phyloP scores from a whole-genome alignment of 2,797 vertebrate genomes.

The Thunnus albacares region DNA sequence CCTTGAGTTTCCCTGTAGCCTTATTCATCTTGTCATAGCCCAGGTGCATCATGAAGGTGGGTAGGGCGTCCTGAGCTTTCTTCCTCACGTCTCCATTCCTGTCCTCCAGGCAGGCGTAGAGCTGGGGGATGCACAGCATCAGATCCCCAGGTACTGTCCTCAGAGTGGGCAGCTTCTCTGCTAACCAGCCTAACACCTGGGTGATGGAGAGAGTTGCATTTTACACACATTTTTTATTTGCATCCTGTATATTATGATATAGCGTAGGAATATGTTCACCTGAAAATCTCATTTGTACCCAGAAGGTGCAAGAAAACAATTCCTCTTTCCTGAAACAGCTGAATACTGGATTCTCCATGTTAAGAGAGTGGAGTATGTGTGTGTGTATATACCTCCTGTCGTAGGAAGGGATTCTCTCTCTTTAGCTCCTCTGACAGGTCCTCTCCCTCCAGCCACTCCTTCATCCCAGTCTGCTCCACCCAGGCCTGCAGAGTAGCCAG shows the following conservation, averaged over 20 bases:
- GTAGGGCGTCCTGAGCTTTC: slow-evolving; percentile 96
- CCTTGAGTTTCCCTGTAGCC: slow-evolving; percentile 95
- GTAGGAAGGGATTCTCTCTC: slow-evolving; percentile 95
- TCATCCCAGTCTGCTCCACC: slow-evolving; percentile 99
- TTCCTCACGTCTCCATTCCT: slow-evolving; percentile 97
- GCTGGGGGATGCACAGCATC: slow-evolving; percentile 90
- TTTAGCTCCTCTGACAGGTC: slow-evolving; percentile 96
- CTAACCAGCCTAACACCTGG: slow-evolving; percentile 94
- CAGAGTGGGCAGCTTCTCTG: slow-evolving; percentile 93
- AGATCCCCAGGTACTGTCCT: slow-evolving; percentile 92
- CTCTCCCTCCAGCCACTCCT: slow-evolving; percentile 98
- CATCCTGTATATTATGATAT: background rate
- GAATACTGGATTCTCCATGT: background rate
- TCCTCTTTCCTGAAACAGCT: background rate
- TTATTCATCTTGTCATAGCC: slow-evolving; percentile 97
- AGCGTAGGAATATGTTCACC: background rate
- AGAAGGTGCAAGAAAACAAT: background rate
- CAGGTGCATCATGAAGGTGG: slow-evolving; percentile 98
- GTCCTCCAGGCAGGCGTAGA: slow-evolving; percentile 96
- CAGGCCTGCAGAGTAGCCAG: slow-evolving; percentile 93
- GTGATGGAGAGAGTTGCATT: background rate
- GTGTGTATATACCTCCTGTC: slow-evolving; percentile 91
- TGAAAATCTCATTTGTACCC: background rate
- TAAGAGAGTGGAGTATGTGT: background rate
- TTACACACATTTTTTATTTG: background rate